These are phyloP conservation scores for Eristalis pertinax DNA, from an alignment of 2,888 invertebrate genomes.

Conservation along the genomic window DNA sequence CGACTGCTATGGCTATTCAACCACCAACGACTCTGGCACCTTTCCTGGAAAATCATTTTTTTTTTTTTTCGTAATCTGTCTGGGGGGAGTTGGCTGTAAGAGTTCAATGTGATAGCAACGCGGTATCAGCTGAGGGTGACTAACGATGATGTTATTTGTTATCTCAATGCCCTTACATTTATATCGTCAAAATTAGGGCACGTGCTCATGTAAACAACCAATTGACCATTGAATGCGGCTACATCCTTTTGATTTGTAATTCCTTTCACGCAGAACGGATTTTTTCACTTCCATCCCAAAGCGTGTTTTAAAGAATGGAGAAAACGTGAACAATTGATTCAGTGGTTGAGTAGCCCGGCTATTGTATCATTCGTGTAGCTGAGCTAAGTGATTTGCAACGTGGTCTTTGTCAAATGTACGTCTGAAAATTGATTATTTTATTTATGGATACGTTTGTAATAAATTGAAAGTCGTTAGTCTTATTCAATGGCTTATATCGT, in stretches of 20 bases:
- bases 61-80: background rate
- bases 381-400: constrained; percentile 76
- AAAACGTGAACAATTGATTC: constrained; percentile 43
- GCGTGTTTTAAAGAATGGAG: constrained; percentile 26
- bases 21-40: constrained; percentile 38
- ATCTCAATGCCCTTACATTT: constrained; percentile 67
- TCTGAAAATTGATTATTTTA: constrained; percentile 61
- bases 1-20: constrained; percentile 30
- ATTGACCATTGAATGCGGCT: constrained; percentile 70
- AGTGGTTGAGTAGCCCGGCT: constrained; percentile 4
- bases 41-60: background rate
- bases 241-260: constrained; percentile 61
- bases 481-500: background rate
- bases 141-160: constrained; percentile 71
- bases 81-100: constrained; percentile 15
- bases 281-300: constrained; percentile 12
- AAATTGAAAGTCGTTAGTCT: constrained; percentile 52
- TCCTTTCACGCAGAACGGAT: constrained; percentile 63
- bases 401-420: constrained; percentile 73
- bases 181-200: constrained; percentile 70
- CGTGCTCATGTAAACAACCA: constrained; percentile 73
- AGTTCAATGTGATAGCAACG: constrained; percentile 20
- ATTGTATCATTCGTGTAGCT: constrained; percentile 30
- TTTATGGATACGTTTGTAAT: constrained; percentile 51
- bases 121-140: constrained; percentile 61